Evolutionary conservation across 2,888 invertebrate genomes (phyloP), one percentile per base, ranked within the genome.

Genomic region (Lepidonotus clava): DNA sequence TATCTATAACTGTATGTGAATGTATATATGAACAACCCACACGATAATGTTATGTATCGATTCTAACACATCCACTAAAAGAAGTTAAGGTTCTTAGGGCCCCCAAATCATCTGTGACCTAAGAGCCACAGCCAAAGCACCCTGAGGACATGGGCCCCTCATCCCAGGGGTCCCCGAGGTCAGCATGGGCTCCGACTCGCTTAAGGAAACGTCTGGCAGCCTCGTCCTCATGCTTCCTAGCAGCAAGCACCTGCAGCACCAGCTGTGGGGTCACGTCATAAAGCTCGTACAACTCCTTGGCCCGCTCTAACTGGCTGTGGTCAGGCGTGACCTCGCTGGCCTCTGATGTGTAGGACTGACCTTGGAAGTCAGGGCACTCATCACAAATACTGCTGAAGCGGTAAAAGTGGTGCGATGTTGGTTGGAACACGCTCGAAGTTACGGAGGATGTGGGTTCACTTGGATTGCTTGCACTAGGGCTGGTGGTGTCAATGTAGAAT

Each of bases 211-310:
- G 36, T 4, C 21, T 1, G 1, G 71, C 71, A 1, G n/a, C 8
- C 38, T 5, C 1, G 18, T 71, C 71, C 4, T 21, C 4, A 1
- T 14, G 36, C 11, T 14, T 14, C 71, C 71, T 34, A 18, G 34
- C 38, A 38, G 36, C 1, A 38, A 71, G 71, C 1, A 71, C 71
- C 21, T 71, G 71, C 11, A 71, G 36, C 6, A 71, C 38, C 14
- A 71, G 71, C 36, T 36, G 38, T 21, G 71, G 71, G 4, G 71
- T 71, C 2, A 71, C 71, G 71, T 71, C 71, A 71, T 38, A 71
- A 1, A 71, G 34, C 6, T 1, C 4, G 71, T 71, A 36, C 36
- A 71, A 4, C 71, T 71, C 71, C 71, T 34, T 32, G 8, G n/a
- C 71, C 5, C 36, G 34, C 11, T 71, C n/a, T n/a, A 71, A 18